A percentile compares a stretch with the other conserved stretches of the same genome.
Conservation (phyloP, 2,888 invertebrate genomes). For the Cantharis rustica region DNA sequence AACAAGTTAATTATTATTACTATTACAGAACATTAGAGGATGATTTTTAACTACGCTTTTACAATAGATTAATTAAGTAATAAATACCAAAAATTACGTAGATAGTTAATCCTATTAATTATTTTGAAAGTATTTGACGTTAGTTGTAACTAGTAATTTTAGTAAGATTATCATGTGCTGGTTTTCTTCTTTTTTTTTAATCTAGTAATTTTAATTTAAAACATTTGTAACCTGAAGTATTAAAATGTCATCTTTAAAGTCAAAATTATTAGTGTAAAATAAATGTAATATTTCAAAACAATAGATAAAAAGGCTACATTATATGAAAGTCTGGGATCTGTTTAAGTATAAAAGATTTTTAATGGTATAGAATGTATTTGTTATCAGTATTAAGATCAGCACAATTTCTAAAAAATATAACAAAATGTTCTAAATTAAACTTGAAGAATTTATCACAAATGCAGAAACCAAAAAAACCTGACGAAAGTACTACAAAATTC, state of each 20-base stretch:
- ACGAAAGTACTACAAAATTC: neutral
- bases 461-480: neutral
- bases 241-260: slow-evolving; percentile 8
- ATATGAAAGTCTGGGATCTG: neutral
- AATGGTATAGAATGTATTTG: neutral
- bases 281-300: neutral
- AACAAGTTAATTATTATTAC: too few relatives aligned
- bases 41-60: too few relatives aligned
- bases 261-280: slow-evolving; percentile 8
- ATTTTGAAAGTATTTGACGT: too few relatives aligned
- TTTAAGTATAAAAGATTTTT: neutral
- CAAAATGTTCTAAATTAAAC: neutral
- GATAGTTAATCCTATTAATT: too few relatives aligned
- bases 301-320: neutral
- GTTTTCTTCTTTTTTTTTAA: neutral
- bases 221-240: neutral
- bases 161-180: too few relatives aligned
- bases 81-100: too few relatives aligned
- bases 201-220: neutral
- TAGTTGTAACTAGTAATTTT: too few relatives aligned
- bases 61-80: too few relatives aligned
- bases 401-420: neutral
- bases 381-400: neutral
- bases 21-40: too few relatives aligned
- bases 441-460: neutral